Base-by-base conservation (phyloP, 2,888 invertebrate genomes). In the Cephus sareptanus region DNA sequence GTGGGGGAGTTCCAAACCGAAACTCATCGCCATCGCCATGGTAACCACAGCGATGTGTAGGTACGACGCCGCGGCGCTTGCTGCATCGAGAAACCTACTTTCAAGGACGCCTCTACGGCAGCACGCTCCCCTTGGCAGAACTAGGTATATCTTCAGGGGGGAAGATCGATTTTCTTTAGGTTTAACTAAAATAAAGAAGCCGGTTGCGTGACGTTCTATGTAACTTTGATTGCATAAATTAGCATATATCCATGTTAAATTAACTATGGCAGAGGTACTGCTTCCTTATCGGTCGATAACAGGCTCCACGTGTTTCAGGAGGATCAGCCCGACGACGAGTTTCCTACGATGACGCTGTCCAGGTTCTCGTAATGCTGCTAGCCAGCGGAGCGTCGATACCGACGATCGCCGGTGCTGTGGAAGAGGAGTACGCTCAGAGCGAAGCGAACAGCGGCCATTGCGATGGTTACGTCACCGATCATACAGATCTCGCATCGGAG, bases 401-500 rank as follows among this genome's bases (percentile, higher is more conserved):
- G 87, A 91, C 91, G 81, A 91, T 91, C 83, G 88, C 91, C 80
- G 91, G 89, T 80, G 85, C 89, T 79, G 89, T 91, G 82, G 90
- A 91, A 80, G 81, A 79, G 81, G 89, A 90, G 83, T 90, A 90
- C 78, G 88, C 89, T 77, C 88, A 88, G 76, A 91, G 90, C 82
- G 90, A 90, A 81, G 89, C 89, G 23, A 89, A 90, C 81, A 90
- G 91, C 80, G 89, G 87, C 77, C 88, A 87, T 76, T 90, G 87
- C 82, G 91, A 91, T 87, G 91, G 91, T 82, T 96, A 96, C 89
- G 95, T 96, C 88, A 96, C 96, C 76, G 96, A 96, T 90, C 96
- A 96, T 87, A 96, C 96, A 33, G 96, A 96, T 90, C 93, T 96
- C 76, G 96, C 94, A 81, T 96, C 96, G 76, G 96, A 97, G 88